Conservation (phyloP, 1,140 invertebrate genomes). For the Conus betulinus region DNA sequence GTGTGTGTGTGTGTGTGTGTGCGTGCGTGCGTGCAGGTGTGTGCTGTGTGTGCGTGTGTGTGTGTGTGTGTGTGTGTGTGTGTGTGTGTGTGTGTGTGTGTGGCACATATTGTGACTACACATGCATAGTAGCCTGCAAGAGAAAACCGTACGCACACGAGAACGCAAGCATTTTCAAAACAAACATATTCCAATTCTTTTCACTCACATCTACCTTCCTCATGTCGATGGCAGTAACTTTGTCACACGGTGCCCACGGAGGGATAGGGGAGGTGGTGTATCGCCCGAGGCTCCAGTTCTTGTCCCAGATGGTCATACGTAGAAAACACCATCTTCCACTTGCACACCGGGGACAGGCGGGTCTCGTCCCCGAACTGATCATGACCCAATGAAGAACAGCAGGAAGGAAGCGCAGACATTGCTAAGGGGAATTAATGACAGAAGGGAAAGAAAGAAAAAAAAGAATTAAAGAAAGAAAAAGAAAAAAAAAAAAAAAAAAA, state of each 20-base stretch:
- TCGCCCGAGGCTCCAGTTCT: slow-evolving; percentile 67
- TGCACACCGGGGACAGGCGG: slow-evolving; percentile 60
- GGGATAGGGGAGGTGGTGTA: slow-evolving; percentile 64
- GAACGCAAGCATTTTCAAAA: too few relatives aligned
- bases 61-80: too few relatives aligned
- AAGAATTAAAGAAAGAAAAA: too few relatives aligned
- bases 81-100: not conserved
- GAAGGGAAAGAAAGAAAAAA: too few relatives aligned
- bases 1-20: too few relatives aligned
- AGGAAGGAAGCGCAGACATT: not conserved
- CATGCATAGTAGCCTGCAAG: too few relatives aligned
- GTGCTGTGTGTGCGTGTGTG: too few relatives aligned
- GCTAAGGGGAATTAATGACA: too few relatives aligned
- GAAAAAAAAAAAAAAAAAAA: too few relatives aligned
- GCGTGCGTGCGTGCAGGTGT: too few relatives aligned
- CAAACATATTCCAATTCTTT: not conserved
- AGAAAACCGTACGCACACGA: too few relatives aligned
- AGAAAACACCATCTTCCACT: slow-evolving; percentile 68
- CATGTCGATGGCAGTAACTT: slow-evolving; percentile 66
- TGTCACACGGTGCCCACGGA: slow-evolving; percentile 65
- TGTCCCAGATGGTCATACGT: slow-evolving; percentile 58
- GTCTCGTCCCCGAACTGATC: slow-evolving; percentile 54
- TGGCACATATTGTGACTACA: not conserved
- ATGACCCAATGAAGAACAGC: not conserved
- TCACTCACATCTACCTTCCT: slow-evolving; percentile 59